phyloP scores from a whole-genome alignment of 2,797 vertebrate genomes.

The Argentina silus region DNA sequence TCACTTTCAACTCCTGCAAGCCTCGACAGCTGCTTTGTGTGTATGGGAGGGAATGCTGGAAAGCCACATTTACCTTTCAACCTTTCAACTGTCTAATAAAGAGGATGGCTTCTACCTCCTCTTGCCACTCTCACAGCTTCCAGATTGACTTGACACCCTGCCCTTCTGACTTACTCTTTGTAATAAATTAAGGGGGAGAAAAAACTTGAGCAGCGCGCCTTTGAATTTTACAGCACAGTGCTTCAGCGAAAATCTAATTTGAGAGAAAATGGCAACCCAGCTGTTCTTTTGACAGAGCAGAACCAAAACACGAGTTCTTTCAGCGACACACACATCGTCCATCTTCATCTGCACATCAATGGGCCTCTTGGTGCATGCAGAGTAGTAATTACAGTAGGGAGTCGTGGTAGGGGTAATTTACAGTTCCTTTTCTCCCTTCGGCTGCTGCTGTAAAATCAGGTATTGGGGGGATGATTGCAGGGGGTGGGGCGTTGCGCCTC shows the following conservation, averaged over 20 bases:
- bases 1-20: not conserved
- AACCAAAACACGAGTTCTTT: slow-evolving; percentile 84
- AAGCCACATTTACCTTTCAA: slow-evolving; percentile 40
- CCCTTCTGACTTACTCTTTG: slow-evolving; percentile 45
- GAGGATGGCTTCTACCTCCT: slow-evolving; percentile 42
- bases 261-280: slow-evolving; percentile 85
- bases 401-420: slow-evolving; percentile 65
- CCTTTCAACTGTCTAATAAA: slow-evolving; percentile 45
- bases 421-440: slow-evolving; percentile 55
- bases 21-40: not conserved
- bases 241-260: slow-evolving; percentile 84
- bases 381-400: slow-evolving; percentile 68
- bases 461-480: slow-evolving; percentile 58
- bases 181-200: slow-evolving; percentile 50
- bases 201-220: slow-evolving; percentile 53
- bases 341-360: slow-evolving; percentile 86
- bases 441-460: slow-evolving; percentile 53
- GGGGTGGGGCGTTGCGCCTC: slow-evolving; percentile 33
- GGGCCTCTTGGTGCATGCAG: slow-evolving; percentile 65
- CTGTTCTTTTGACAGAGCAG: slow-evolving; percentile 83
- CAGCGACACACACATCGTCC: slow-evolving; percentile 78
- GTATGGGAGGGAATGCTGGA: slow-evolving; percentile 6
- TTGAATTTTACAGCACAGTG: slow-evolving; percentile 62
- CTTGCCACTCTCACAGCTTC: slow-evolving; percentile 52
- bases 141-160: slow-evolving; percentile 59